phyloP scores from a whole-genome alignment of 1,140 invertebrate genomes.

The Bursaphelenchus mucronatus region DNA sequence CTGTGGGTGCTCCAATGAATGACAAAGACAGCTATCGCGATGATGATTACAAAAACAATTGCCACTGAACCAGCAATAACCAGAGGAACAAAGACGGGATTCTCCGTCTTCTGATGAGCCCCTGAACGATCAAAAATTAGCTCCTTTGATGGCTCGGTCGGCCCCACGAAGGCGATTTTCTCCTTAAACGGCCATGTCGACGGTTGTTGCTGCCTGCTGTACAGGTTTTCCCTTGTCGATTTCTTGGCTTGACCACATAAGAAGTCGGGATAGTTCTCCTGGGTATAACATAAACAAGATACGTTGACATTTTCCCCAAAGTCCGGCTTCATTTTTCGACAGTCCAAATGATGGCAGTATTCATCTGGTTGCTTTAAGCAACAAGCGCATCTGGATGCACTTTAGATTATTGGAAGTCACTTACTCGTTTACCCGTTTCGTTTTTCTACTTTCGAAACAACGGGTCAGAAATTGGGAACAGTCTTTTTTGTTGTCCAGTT shows the following conservation, averaged over 20 bases:
- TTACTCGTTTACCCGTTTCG: constrained; percentile 22
- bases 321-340: constrained; percentile 34
- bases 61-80: no score
- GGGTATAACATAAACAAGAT: constrained; percentile 41
- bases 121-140: neutral
- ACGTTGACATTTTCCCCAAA: constrained; percentile 38
- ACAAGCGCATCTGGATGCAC: constrained; percentile 40
- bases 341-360: constrained; percentile 42
- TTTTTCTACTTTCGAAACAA: constrained; percentile 27
- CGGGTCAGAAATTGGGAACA: constrained; percentile 41
- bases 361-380: constrained; percentile 48
- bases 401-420: constrained; percentile 1
- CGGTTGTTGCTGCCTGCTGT: constrained; percentile 1
- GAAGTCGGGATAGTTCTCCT: constrained; percentile 25
- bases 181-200: neutral
- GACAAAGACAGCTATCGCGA: no score
- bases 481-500: constrained; percentile 20
- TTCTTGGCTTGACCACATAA: constrained; percentile 18
- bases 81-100: neutral
- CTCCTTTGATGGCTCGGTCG: neutral
- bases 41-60: no score
- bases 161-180: neutral
- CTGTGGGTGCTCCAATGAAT: no score
- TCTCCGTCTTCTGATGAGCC: neutral
- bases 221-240: constrained; percentile 2